Evolutionary conservation across 1,140 invertebrate species (phyloP), one percentile per base, ranked within the genome.

Genomic region (Fragariocoptes setiger): DNA sequence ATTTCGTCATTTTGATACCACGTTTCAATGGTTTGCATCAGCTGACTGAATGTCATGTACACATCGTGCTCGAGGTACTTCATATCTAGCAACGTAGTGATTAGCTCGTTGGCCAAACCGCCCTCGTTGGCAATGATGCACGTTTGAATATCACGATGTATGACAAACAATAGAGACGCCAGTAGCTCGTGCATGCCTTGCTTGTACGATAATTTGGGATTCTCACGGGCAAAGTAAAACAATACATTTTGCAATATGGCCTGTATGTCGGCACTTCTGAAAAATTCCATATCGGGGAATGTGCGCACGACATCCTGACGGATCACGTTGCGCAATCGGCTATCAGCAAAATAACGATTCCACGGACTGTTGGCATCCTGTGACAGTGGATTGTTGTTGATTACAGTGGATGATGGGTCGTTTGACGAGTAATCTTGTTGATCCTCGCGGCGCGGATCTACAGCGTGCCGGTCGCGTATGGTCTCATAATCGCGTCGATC

Each of bases 181-280:
- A 77, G 54, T 40, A 77, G 63, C 54, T 77, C 74, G 55, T 76
- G 74, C 74, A 77, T 77, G n/a, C 74, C 74, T 62, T 69, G 52
- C 44, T 70, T 58, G 52, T 77, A 77, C 19, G 70, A 71, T 42
- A 76, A 62, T 19, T 66, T 58, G 0, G 72, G 62, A 56, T 74
- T 67, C 40, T 71, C 61, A 35, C 72, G 64, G 1, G 72, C 70
- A 62, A 73, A 76, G 51, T 68, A 65, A 54, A 74, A 73, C 37
- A 74, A 53, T 21, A 73, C 60, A 49, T 64, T 64, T 42, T 70
- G 65, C 73, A 78, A 74, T 19, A 69, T 54, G 46, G 69, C 65
- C 51, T 74, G 68, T 17, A 76, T 65, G 40, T 57, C 51, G 31
- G 65, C 57, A 5, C 65, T 65, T 42, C 73, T 64, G 54, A 76